Evolutionary conservation across 2,888 invertebrate species (phyloP).

Genomic region (Lacanobia oleracea): DNA sequence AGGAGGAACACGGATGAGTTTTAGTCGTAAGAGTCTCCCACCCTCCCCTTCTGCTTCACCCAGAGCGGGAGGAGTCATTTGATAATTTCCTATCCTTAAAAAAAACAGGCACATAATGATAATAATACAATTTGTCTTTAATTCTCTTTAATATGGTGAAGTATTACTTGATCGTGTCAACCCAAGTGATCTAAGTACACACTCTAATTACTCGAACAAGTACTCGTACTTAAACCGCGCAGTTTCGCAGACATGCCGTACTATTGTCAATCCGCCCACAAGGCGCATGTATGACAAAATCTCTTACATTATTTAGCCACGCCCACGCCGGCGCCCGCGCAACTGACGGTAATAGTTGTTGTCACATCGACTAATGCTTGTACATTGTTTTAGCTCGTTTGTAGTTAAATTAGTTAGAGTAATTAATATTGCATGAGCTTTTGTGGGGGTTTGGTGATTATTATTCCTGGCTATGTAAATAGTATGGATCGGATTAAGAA

Average conservation of each 20-base stretch:
- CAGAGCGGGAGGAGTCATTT: too few species aligned
- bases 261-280: constrained; percentile 43
- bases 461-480: background rate
- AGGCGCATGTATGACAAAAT: constrained; percentile 50
- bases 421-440: constrained; percentile 47
- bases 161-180: too few species aligned
- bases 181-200: too few species aligned
- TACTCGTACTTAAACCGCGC: background rate
- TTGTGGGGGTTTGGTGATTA: constrained; percentile 14
- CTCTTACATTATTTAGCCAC: constrained; percentile 36
- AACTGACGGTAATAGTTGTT: constrained; percentile 39
- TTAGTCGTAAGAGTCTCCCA: too few species aligned
- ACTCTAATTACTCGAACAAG: background rate
- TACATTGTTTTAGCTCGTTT: constrained; percentile 37
- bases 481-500: background rate
- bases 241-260: constrained; percentile 25
- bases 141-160: too few species aligned
- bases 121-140: too few species aligned
- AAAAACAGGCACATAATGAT: too few species aligned
- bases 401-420: constrained; percentile 37
- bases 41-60: too few species aligned
- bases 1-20: too few species aligned
- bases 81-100: too few species aligned
- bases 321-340: constrained; percentile 59
- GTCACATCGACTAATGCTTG: constrained; percentile 36